Conservation (phyloP, 30 jellyfish, hydroid and myxozoan species). For the Catostylus mosaicus region DNA sequence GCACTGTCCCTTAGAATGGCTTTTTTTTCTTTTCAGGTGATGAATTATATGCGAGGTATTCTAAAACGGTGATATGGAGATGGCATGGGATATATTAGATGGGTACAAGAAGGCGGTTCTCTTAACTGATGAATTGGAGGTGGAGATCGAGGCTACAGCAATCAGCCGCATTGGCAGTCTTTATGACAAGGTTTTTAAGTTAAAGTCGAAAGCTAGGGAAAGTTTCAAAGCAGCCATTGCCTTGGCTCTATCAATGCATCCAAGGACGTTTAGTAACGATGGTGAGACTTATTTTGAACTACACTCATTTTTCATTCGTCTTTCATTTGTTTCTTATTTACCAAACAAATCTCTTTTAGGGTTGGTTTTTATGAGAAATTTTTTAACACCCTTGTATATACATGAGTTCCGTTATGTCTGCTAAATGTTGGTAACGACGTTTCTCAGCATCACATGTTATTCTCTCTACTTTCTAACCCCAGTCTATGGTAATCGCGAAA, state of each 20-base stretch:
- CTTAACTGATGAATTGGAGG: slow-evolving; percentile 62
- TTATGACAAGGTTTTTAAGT: slow-evolving; percentile 34
- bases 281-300: slow-evolving; percentile 16
- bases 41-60: slow-evolving; percentile 6
- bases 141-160: slow-evolving; percentile 81
- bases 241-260: slow-evolving; percentile 63
- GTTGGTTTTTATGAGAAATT: too few relatives aligned
- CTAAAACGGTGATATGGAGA: slow-evolving; percentile 17
- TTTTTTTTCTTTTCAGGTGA: slow-evolving; percentile 47
- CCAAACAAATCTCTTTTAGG: too few relatives aligned
- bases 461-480: too few relatives aligned
- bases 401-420: too few relatives aligned
- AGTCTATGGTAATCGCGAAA: too few relatives aligned
- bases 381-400: too few relatives aligned
- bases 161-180: slow-evolving; percentile 76
- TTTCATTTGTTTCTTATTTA: too few relatives aligned
- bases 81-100: slow-evolving; percentile 74
- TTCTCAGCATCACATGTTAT: too few relatives aligned
- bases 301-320: too few relatives aligned
- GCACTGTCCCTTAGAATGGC: too few relatives aligned
- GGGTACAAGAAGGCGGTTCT: slow-evolving; percentile 74
- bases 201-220: slow-evolving; percentile 55
- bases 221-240: slow-evolving; percentile 51
- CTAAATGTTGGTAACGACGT: too few relatives aligned
- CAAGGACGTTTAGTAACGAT: slow-evolving; percentile 32